phyloP scores from a whole-genome alignment of 2,797 vertebrate species.

The Fistularia tabacaria region DNA sequence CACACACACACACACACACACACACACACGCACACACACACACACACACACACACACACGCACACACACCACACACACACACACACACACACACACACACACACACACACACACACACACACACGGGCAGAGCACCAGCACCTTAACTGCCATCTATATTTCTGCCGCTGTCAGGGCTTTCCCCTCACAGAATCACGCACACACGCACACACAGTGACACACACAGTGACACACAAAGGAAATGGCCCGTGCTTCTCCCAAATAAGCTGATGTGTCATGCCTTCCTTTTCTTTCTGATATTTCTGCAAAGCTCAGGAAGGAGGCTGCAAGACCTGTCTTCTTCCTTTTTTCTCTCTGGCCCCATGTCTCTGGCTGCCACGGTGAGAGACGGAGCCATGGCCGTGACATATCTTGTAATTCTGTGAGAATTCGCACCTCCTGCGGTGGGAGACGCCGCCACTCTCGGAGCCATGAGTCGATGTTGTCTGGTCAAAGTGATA shows the following conservation, averaged over 20 bases:
- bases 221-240: slow-evolving; percentile 63
- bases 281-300: slow-evolving; percentile 74
- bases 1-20: slow-evolving; percentile 25
- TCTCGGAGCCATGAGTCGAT: slow-evolving; percentile 68
- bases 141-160: slow-evolving; percentile 59
- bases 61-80: slow-evolving; percentile 52
- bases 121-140: background rate
- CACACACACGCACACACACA: slow-evolving; percentile 12
- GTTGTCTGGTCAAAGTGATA: slow-evolving; percentile 78
- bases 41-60: slow-evolving; percentile 50
- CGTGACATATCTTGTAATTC: slow-evolving; percentile 38
- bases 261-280: slow-evolving; percentile 84
- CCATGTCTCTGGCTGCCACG: slow-evolving; percentile 16
- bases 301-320: slow-evolving; percentile 62
- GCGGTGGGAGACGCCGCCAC: slow-evolving; percentile 36
- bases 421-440: slow-evolving; percentile 36
- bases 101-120: slow-evolving; percentile 7
- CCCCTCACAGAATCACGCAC: slow-evolving; percentile 44
- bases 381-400: slow-evolving; percentile 47
- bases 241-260: slow-evolving; percentile 55
- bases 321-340: slow-evolving; percentile 44
- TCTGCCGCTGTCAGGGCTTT: slow-evolving; percentile 76
- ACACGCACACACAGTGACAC: slow-evolving; percentile 19
- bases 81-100: slow-evolving; percentile 28
- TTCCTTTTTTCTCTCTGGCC: slow-evolving; percentile 35